Conservation (phyloP, 2,888 invertebrate genomes). For the Drosophila leonis region DNA sequence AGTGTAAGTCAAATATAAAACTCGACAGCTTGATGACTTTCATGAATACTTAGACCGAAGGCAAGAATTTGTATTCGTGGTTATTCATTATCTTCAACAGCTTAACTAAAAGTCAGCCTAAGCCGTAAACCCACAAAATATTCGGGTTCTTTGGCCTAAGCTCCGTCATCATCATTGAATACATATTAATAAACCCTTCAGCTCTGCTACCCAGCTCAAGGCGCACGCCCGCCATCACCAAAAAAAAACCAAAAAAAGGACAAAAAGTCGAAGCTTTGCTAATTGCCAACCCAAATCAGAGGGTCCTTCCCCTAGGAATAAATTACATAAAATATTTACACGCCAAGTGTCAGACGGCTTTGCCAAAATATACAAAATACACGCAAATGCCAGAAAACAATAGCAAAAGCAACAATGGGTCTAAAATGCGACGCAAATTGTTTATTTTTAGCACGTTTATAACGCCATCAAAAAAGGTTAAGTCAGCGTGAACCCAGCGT, state of each 20-base stretch:
- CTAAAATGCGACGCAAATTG: slow-evolving; percentile 62
- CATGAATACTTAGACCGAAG: neutral
- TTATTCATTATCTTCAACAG: slow-evolving; percentile 3
- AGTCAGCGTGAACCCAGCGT: slow-evolving; percentile 37
- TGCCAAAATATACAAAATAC: slow-evolving; percentile 54
- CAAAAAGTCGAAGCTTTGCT: slow-evolving; percentile 53
- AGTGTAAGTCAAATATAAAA: neutral
- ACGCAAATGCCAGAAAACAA: slow-evolving; percentile 45
- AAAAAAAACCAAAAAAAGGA: slow-evolving; percentile 23
- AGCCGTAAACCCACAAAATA: slow-evolving; percentile 46
- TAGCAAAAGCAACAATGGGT: slow-evolving; percentile 21
- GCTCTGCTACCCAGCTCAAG: slow-evolving; percentile 8
- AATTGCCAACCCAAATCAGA: slow-evolving; percentile 76
- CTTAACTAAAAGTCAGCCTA: slow-evolving; percentile 26
- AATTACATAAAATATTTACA: slow-evolving; percentile 75
- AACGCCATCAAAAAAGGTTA: slow-evolving; percentile 75
- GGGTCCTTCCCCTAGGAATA: slow-evolving; percentile 16
- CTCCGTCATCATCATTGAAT: slow-evolving; percentile 42
- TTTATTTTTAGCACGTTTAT: slow-evolving; percentile 81
- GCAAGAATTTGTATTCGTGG: neutral
- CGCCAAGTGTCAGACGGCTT: slow-evolving; percentile 62
- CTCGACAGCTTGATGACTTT: neutral
- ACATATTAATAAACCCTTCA: slow-evolving; percentile 48
- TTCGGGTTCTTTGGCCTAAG: slow-evolving; percentile 6
- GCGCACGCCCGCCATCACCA: slow-evolving; percentile 5